These are phyloP conservation scores for Epirrhoe alternata DNA, from an alignment of 2,888 invertebrate genomes.

Conservation along the genomic window DNA sequence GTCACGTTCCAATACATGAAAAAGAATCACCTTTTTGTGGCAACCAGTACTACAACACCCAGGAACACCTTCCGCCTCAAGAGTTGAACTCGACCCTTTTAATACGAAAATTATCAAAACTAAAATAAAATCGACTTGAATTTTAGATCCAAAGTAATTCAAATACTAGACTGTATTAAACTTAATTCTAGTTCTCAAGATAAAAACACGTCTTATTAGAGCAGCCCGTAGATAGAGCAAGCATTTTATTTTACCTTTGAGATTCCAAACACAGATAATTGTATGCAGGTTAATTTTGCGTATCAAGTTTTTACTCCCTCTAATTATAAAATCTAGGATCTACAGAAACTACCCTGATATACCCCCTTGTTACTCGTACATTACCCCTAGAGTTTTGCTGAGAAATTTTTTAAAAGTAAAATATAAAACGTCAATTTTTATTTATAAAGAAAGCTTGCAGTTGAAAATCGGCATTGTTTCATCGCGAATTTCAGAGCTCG, in stretches of 20 bases:
- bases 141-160: not conserved
- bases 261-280: slow-evolving; percentile 18
- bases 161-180: not conserved
- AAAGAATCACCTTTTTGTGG: no score
- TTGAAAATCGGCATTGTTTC: slow-evolving; percentile 4
- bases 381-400: not conserved
- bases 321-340: slow-evolving; percentile 32
- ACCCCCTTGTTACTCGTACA: no score
- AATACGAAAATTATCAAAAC: no score
- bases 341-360: slow-evolving; percentile 26
- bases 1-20: no score
- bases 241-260: slow-evolving; percentile 24
- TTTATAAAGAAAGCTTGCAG: no score
- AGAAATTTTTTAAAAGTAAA: not conserved
- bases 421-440: no score
- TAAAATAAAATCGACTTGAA: not conserved
- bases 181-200: not conserved
- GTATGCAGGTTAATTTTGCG: slow-evolving; percentile 25
- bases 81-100: no score
- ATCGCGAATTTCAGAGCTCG: not conserved
- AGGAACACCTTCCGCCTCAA: no score
- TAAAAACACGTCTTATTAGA: not conserved
- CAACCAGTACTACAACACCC: no score
- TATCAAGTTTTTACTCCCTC: slow-evolving; percentile 28
- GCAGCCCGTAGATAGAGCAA: not conserved